Evolutionary conservation across 2,113 vertebrate species (phyloP).

Genomic region (Alligator sinensis): DNA sequence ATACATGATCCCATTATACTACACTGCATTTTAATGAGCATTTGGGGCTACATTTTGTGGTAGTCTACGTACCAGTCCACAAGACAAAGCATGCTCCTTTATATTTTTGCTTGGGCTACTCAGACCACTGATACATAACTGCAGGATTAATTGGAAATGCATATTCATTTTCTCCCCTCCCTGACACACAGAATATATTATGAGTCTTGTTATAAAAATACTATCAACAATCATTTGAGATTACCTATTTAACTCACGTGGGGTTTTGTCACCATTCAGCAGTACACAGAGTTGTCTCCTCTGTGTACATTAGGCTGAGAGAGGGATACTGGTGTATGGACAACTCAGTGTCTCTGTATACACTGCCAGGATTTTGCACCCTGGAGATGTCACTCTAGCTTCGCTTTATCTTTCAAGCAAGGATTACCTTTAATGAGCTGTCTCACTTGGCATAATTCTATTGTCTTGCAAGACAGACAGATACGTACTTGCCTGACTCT

Average conservation of each 20-base stretch:
- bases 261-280: background rate
- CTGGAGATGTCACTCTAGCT: too few species aligned
- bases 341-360: too few species aligned
- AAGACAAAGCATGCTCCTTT: background rate
- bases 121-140: background rate
- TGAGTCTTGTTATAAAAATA: background rate
- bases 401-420: too few species aligned
- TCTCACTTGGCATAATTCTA: too few species aligned
- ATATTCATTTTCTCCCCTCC: accelerated
- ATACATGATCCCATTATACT: background rate
- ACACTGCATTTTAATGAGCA: background rate
- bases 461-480: too few species aligned
- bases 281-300: background rate
- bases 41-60: background rate
- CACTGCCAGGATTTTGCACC: too few species aligned
- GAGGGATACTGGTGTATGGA: too few species aligned
- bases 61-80: background rate
- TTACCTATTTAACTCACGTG: background rate
- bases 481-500: background rate
- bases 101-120: background rate
- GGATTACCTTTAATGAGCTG: too few species aligned
- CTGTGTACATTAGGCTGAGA: too few species aligned
- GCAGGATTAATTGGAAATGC: background rate
- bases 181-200: background rate
- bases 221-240: background rate